Evolutionary conservation across 2,888 invertebrate species (phyloP), one percentile per base, ranked within the genome.

Genomic region (Taenaris catops): DNA sequence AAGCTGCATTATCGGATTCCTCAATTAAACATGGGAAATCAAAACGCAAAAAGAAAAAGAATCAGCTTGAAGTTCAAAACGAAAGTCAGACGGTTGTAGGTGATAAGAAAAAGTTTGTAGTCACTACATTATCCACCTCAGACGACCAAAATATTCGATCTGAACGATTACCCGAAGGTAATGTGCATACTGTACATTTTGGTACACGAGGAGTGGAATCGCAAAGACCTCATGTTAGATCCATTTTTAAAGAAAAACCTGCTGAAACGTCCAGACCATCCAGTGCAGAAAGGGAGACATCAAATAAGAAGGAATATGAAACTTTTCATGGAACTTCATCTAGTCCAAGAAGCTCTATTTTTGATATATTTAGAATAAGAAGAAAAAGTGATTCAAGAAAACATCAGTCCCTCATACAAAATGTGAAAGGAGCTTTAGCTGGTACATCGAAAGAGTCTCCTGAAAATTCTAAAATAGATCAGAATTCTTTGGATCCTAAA

Each of bases 321-420:
- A 86, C 86, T 9, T 84, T 84, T 59, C 86, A 86, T 47, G 84
- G 86, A 42, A 84, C 86, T 4, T 79, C 84, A 38, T 79, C 84
- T 60, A 84, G 80, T 69, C 83, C 83, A 50, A 65, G 81, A 53
- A 83, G 79, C 56, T 84, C 84, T 49, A 81, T 86, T 62, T 86
- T 86, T 67, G 86, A 86, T 72, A 84, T 86, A 53, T 86, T 84
- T 55, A 69, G 81, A 44, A 63, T 84, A 58, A 63, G 86, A 58
- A 68, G 86, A 55, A 84, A 86, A 58, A 86, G 86, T 55, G 86
- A 86, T 59, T 72, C 75, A 25, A 84, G 78, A 48, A 86, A 84
- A 50, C 69, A 68, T 52, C 71, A 71, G 45, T 52, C 66, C 1
- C 66, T 66, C 33, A 60, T 68, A 47, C 66, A 66, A 48, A 65